These are phyloP conservation scores for Colius striatus DNA, from an alignment of 2,113 vertebrate genomes.

Conservation along the genomic window DNA sequence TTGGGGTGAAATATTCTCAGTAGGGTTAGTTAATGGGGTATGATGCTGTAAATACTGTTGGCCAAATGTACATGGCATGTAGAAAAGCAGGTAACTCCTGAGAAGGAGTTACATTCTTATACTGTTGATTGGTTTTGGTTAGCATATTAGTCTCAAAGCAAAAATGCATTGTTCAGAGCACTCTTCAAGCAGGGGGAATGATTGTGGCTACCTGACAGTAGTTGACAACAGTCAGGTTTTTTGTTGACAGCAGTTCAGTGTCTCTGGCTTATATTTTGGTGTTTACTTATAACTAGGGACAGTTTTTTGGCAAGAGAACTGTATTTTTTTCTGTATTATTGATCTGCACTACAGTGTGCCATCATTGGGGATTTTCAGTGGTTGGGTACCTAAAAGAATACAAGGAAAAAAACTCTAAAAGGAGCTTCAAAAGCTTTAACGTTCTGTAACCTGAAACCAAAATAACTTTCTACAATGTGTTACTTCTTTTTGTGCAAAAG, in stretches of 20 bases:
- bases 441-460: neutral
- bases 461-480: neutral
- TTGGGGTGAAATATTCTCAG: neutral
- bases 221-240: too few relatives aligned
- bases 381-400: neutral
- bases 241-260: neutral
- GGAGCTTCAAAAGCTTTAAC: neutral
- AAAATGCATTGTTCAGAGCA: neutral
- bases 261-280: neutral
- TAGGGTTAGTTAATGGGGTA: neutral
- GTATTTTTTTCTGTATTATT: neutral
- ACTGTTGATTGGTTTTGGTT: neutral
- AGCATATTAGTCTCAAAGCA: neutral
- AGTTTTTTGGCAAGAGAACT: neutral
- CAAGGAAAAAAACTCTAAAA: neutral
- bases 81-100: neutral
- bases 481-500: neutral
- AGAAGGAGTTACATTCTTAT: neutral
- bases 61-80: neutral
- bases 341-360: fast-evolving
- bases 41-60: neutral
- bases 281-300: neutral
- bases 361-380: neutral
- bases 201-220: too few relatives aligned
- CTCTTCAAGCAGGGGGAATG: neutral